Conservation (phyloP, 1,140 invertebrate species). For the Zaprionus capensis region DNA sequence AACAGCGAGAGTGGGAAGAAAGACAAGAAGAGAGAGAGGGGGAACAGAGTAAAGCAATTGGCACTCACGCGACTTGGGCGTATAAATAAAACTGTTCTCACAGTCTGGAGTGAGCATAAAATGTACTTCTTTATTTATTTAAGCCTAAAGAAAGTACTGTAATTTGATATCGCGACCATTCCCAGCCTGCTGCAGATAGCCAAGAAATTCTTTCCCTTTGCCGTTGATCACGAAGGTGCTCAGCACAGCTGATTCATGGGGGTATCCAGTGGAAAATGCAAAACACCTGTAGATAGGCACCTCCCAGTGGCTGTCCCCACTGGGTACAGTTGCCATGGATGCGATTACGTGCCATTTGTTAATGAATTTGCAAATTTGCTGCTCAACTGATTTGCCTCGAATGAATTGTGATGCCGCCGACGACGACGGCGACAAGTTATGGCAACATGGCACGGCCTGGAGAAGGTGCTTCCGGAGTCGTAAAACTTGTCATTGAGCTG, state of each 20-base stretch:
- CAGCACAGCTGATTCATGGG: constrained; percentile 34
- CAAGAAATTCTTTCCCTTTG: constrained; percentile 54
- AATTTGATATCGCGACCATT: constrained; percentile 29
- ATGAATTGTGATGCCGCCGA: constrained; percentile 39
- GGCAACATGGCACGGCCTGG: constrained; percentile 29
- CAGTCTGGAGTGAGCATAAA: not conserved
- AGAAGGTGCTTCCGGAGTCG: not conserved
- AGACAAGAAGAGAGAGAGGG: constrained; percentile 28
- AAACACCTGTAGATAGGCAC: constrained; percentile 42
- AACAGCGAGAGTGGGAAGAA: constrained; percentile 52
- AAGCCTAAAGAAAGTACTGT: constrained; percentile 58
- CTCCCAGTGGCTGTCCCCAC: constrained; percentile 33
- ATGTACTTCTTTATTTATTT: constrained; percentile 32
- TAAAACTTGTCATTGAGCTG: not conserved
- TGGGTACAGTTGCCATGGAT: constrained; percentile 34
- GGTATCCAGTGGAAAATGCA: constrained; percentile 24
- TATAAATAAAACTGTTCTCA: constrained; percentile 73
- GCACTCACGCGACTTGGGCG: constrained; percentile 70
- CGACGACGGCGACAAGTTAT: constrained; percentile 19
- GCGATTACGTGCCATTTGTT: constrained; percentile 32
- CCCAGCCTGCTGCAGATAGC: constrained; percentile 56
- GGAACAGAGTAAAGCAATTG: constrained; percentile 45
- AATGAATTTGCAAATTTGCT: constrained; percentile 18
- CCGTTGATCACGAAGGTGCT: constrained; percentile 42
- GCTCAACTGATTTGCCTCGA: constrained; percentile 13